These are phyloP conservation scores for Catharus minimus DNA, from an alignment of 2,113 vertebrate species.

Conservation along the genomic window DNA sequence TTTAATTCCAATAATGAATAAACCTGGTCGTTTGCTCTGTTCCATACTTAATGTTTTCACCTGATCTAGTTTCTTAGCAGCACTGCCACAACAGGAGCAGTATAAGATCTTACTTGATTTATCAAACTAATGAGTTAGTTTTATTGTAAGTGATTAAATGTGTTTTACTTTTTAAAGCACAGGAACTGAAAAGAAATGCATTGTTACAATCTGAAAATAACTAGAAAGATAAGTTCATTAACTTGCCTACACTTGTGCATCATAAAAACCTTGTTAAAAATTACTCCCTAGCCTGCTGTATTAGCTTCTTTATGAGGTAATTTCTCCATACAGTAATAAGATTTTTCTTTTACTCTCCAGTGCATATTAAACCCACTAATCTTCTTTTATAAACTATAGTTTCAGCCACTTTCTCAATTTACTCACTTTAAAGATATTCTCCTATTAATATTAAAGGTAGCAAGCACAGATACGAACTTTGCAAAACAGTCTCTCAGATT, in stretches of 20 bases:
- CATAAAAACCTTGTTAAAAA: constrained; percentile 99
- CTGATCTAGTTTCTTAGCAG: constrained; percentile 67
- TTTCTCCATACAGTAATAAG: constrained; percentile 98
- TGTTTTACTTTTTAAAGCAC: constrained; percentile 85
- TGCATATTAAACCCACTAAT: constrained; percentile 99
- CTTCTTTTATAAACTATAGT: constrained; percentile 95
- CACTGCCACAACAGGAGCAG: constrained; percentile 49
- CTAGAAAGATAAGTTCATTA: constrained; percentile 99
- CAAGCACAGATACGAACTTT: constrained; percentile 79
- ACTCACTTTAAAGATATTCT: constrained; percentile 84
- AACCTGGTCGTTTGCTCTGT: constrained; percentile 27
- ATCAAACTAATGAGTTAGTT: constrained; percentile 83
- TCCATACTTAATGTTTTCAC: constrained; percentile 65
- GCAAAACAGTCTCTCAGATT: constrained; percentile 75
- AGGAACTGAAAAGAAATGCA: constrained; percentile 89
- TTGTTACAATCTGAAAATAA: constrained; percentile 94
- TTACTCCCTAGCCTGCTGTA: constrained; percentile 97
- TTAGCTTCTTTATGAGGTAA: constrained; percentile 99
- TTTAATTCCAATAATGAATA: constrained; percentile 75
- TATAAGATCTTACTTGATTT: constrained; percentile 79
- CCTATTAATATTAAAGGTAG: constrained; percentile 87
- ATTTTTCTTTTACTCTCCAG: constrained; percentile 98
- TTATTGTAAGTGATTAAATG: constrained; percentile 86
- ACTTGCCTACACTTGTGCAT: constrained; percentile 96
- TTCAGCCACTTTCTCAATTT: constrained; percentile 85